Evolutionary conservation across 2,113 vertebrate genomes (phyloP), one percentile per base, ranked within the genome.

Genomic region (Montifringilla adamsi): DNA sequence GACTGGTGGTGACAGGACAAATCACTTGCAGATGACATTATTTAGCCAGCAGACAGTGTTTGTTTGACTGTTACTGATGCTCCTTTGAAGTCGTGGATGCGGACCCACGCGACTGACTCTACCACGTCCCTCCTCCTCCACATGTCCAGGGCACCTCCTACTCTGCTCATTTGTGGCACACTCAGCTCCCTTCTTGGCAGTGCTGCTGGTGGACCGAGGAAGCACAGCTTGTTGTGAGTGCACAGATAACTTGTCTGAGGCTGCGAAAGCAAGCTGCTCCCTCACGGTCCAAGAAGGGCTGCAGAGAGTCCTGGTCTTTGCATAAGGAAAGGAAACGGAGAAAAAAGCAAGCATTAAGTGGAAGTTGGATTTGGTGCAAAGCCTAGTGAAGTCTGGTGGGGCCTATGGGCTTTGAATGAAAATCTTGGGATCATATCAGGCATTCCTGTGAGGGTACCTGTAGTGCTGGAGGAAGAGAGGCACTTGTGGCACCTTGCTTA

Each of bases 51-150:
- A 94, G 92, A 77, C 50, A 27, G 68, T 43, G 72, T 96, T 87
- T 90, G 76, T 96, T 91, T 96, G 91, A 80, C 86, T 89, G 87
- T 64, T 93, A 17, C 50, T 63, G 90, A 94, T 86, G 94, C 77
- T 64, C 67, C 50, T 81, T 46, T 85, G 93, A 95, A 84, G 87
- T 66, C 15, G 30, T 75, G 91, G 74, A 67, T 85, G 81, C 11
- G 5, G 44, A 28, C 52, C 69, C 81, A 69, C 12, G 8, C 21
- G 33, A 62, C 37, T 16, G 15, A 66, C 60, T 84, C 59, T 67
- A 10, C 64, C n/a, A 0, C 3, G 76, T 67, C 81, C 73, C 52
- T 86, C 89, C 86, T 78, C 18, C 63, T 91, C 81, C 86, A 33
- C 1, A 8, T 0, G 1, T 15, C 75, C 50, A 5, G 44, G 50